Conservation (phyloP, 1,140 invertebrate genomes). For the Neodiprion virginianus region DNA sequence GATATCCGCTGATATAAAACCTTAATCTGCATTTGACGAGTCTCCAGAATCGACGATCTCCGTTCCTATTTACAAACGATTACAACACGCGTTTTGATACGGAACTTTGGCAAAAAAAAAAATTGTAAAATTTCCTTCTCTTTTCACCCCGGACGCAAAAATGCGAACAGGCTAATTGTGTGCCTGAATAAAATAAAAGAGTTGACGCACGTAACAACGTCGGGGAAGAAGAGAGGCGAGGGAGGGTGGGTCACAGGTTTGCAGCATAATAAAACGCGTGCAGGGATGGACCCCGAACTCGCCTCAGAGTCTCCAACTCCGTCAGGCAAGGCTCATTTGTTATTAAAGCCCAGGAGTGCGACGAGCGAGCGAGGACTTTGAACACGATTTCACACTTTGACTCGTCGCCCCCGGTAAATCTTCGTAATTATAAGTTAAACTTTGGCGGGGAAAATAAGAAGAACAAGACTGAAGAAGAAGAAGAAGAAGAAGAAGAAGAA, state of each 20-base stretch:
- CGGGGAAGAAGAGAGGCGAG: too few species aligned
- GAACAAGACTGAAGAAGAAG: neutral
- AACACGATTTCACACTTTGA: constrained; percentile 63
- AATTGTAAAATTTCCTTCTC: too few species aligned
- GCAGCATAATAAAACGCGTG: neutral
- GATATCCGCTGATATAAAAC: neutral
- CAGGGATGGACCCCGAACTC: neutral
- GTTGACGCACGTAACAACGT: too few species aligned
- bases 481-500: neutral
- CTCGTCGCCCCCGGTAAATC: constrained; percentile 52
- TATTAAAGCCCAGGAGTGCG: constrained; percentile 56
- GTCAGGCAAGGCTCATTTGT: constrained; percentile 48
- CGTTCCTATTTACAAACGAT: too few species aligned
- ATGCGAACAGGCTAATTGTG: too few species aligned
- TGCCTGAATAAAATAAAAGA: too few species aligned
- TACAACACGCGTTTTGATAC: too few species aligned
- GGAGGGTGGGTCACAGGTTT: neutral
- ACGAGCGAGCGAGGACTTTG: constrained; percentile 57
- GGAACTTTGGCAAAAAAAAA: too few species aligned
- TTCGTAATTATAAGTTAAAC: constrained; percentile 60
- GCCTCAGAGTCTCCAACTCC: neutral
- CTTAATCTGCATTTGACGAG: neutral
- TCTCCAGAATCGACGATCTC: too few species aligned
- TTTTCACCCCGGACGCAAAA: too few species aligned
- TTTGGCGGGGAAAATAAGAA: constrained; percentile 42